A percentile compares a stretch with the other conserved stretches of the same genome.
Evolutionary conservation across 1,140 invertebrate species (phyloP).

Genomic region (Drosophila funebris): DNA sequence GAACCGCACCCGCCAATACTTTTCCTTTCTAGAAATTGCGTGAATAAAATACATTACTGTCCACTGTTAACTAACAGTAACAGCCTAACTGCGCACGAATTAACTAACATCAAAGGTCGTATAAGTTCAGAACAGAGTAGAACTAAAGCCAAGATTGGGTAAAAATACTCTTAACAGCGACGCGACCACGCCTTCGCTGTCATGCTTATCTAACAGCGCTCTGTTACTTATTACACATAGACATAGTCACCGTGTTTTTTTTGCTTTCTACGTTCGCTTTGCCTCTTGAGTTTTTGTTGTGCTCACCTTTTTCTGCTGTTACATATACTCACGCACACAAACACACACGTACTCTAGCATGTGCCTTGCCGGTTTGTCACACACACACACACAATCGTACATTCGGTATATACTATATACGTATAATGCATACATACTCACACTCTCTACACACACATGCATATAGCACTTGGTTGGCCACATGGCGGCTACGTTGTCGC

Average conservation of each 20-base stretch:
- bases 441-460: slow-evolving; percentile 15
- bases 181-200: slow-evolving; percentile 21
- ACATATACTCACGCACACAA: slow-evolving; percentile 41
- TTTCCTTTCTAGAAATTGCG: slow-evolving; percentile 8
- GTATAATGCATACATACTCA: slow-evolving; percentile 3
- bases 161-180: slow-evolving; percentile 12
- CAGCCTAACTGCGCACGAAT: slow-evolving; percentile 7
- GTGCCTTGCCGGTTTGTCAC: slow-evolving; percentile 63
- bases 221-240: background rate
- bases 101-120: slow-evolving; percentile 40
- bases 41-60: too few species aligned
- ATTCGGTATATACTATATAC: slow-evolving; percentile 22
- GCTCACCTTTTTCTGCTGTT: slow-evolving; percentile 74
- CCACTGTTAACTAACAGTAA: background rate
- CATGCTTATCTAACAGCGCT: slow-evolving; percentile 6
- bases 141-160: background rate
- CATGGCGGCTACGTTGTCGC: slow-evolving; percentile 45
- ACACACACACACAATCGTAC: slow-evolving; percentile 29
- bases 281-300: slow-evolving; percentile 72
- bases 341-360: slow-evolving; percentile 14
- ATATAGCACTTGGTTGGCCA: slow-evolving; percentile 35
- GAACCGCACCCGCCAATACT: slow-evolving; percentile 4
- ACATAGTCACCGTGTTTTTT: background rate
- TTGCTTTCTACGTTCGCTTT: slow-evolving; percentile 44
- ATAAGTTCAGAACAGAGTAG: slow-evolving; percentile 4